Base-by-base conservation (phyloP, 1,140 invertebrate species). In the Pseudobourletiella spinata region DNA sequence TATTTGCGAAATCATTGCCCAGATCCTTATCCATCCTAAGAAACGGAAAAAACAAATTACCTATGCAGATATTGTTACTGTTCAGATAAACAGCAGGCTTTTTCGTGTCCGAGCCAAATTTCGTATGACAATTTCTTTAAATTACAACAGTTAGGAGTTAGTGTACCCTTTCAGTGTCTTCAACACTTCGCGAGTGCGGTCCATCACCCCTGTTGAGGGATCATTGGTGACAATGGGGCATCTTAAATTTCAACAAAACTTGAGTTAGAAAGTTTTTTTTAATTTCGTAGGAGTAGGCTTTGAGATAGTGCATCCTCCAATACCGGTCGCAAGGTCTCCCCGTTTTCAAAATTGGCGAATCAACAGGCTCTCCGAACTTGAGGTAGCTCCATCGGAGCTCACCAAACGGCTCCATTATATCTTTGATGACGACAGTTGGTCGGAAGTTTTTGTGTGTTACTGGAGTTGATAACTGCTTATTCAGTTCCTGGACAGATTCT, bases 171-270 rank as follows among this genome's bases (percentile, higher is more conserved):
- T n/a, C n/a, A 77, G 61, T 16, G 75, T 76, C 29, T 65, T 67
- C 6, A 77, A 60, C 1, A 74, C 74, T 66, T 77, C 75, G 44
- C 72, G 68, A 39, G 72, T 61, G 20, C 69, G 65, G n/a, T 72
- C 67, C 46, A 71, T 70, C 15, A 72, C 63, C 22, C 74, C 75
- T 48, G 64, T 73, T 8, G 71, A 70, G 11, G 71, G 73, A 56
- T 75, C 71, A 3, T 76, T 71, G 15, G 74, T 76, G 3, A 70
- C 71, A 4, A 76, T 54, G n/a, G 71, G 61, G 64, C 76, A 77
- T 60, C 75, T 73, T 1, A 39, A 42, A n/a, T n/a, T 35, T 14
- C 28, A 16, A 3, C 14, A 29, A 1, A 29, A 4, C 26, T 2
- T n/a, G 4, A 18, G 18, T 1, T 8, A 30, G 25, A 2, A 3